phyloP scores from a whole-genome alignment of 1,140 invertebrate genomes.

The Plectrocnemia conspersa region DNA sequence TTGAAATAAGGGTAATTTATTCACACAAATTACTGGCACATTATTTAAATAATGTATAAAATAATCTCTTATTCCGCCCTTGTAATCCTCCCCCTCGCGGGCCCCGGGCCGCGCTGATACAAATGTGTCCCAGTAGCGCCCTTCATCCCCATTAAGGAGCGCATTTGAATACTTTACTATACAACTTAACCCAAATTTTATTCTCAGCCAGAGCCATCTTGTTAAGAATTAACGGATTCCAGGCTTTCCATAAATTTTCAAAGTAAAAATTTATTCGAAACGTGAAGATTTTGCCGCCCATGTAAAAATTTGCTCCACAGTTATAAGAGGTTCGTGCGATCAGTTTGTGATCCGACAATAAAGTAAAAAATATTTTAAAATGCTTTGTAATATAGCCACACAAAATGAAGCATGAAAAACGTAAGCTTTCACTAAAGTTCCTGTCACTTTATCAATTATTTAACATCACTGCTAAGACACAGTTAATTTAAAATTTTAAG shows the following conservation, averaged over 20 bases:
- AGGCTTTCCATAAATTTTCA: constrained; percentile 21
- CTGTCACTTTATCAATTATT: too few relatives aligned
- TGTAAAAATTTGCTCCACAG: too few relatives aligned
- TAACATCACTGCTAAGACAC: too few relatives aligned
- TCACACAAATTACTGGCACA: constrained; percentile 19
- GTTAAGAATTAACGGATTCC: constrained; percentile 24
- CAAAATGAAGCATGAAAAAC: too few relatives aligned
- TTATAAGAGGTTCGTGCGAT: too few relatives aligned
- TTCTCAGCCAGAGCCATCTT: constrained; percentile 22
- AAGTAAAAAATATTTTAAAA: too few relatives aligned
- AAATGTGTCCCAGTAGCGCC: constrained; percentile 33
- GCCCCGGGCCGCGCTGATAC: constrained; percentile 18
- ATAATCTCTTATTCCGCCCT: constrained; percentile 23
- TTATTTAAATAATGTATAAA: constrained; percentile 26
- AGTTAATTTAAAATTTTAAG: too few relatives aligned
- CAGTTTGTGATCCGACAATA: too few relatives aligned
- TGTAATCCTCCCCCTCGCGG: constrained; percentile 5
- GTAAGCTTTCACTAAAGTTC: too few relatives aligned
- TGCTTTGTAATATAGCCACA: too few relatives aligned
- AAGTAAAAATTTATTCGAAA: constrained; percentile 8
- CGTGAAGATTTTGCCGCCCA: constrained; percentile 9
- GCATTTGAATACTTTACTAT: constrained; percentile 33
- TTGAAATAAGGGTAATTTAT: constrained; percentile 13
- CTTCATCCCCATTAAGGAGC: constrained; percentile 31
- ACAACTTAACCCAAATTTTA: constrained; percentile 33